Evolutionary conservation across 2,888 invertebrate genomes (phyloP).

Genomic region (Sesia bembeciformis): DNA sequence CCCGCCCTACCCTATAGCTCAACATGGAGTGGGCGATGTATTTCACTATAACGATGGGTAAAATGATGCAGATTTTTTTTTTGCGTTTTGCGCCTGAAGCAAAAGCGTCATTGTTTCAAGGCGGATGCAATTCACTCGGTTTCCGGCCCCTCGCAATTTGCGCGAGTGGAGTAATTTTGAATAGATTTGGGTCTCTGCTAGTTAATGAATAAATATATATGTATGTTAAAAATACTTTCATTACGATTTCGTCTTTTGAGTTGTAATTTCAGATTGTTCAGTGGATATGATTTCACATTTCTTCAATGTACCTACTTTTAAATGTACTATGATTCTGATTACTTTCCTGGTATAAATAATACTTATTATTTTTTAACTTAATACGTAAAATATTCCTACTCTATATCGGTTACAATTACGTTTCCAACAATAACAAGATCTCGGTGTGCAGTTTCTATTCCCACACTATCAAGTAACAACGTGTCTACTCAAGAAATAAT

Average conservation of each 20-base stretch:
- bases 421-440: too few species aligned
- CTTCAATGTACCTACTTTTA: neutral
- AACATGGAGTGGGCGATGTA: neutral
- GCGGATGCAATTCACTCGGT: slow-evolving; percentile 70
- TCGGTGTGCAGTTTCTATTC: too few species aligned
- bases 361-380: too few species aligned
- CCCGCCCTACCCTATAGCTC: too few species aligned
- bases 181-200: slow-evolving; percentile 40
- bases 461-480: too few species aligned
- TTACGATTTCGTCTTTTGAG: too few species aligned
- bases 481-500: too few species aligned
- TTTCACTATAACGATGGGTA: slow-evolving; percentile 40
- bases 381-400: too few species aligned
- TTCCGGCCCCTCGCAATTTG: slow-evolving; percentile 54
- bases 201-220: slow-evolving; percentile 24
- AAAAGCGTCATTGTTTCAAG: slow-evolving; percentile 64
- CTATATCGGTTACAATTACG: too few species aligned
- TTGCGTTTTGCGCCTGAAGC: slow-evolving; percentile 48
- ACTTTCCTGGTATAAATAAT: neutral
- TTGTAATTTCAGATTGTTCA: too few species aligned
- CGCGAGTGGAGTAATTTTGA: slow-evolving; percentile 64
- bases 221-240: neutral
- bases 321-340: neutral
- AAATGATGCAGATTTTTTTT: slow-evolving; percentile 53
- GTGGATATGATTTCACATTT: too few species aligned